phyloP scores from a whole-genome alignment of 2,797 vertebrate genomes.

The Macrochelys suwanniensis region DNA sequence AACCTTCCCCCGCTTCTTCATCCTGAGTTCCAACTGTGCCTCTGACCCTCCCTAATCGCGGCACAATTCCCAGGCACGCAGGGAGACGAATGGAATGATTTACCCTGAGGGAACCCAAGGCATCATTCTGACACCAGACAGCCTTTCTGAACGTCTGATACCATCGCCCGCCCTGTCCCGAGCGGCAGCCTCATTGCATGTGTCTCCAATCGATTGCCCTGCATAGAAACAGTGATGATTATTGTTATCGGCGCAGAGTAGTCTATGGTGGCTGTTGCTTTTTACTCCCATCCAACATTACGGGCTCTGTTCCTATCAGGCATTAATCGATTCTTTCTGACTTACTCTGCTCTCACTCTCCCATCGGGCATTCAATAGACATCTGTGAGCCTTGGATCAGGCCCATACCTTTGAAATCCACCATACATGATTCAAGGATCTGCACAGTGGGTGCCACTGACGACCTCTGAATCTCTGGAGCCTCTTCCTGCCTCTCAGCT shows the following conservation, averaged over 20 bases:
- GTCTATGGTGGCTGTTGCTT: rapidly evolving
- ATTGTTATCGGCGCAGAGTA: not conserved
- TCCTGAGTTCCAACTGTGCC: not conserved
- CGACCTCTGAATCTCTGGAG: too few species aligned
- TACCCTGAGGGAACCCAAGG: rapidly evolving
- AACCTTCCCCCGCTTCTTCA: not conserved
- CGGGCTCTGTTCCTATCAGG: not conserved
- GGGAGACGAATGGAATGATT: not conserved
- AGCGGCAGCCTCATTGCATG: not conserved
- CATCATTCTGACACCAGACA: not conserved
- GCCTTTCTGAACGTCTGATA: not conserved
- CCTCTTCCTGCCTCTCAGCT: not conserved
- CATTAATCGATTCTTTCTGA: not conserved
- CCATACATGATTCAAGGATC: not conserved
- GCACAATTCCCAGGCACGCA: not conserved
- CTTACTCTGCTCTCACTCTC: not conserved
- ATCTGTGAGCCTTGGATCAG: not conserved
- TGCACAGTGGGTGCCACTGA: not conserved
- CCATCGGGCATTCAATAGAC: not conserved
- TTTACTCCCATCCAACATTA: not conserved
- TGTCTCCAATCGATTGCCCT: not conserved
- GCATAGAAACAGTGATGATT: not conserved
- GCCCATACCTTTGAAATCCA: not conserved
- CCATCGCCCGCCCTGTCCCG: not conserved
- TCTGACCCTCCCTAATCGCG: not conserved